These are phyloP conservation scores for Atta cephalotes DNA, from an alignment of 1,140 invertebrate genomes.

Conservation along the genomic window DNA sequence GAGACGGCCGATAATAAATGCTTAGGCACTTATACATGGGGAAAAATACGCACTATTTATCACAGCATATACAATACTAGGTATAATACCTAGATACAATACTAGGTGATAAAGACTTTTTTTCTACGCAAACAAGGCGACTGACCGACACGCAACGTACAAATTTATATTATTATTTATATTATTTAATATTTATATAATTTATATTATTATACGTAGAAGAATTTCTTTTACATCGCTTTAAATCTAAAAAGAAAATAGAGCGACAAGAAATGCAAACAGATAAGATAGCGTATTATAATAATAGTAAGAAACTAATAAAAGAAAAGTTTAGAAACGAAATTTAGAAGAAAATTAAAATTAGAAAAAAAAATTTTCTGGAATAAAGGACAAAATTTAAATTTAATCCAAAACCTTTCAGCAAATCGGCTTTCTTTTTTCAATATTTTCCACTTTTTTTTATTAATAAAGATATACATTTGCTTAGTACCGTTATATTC, in stretches of 20 bases:
- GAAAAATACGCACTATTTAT: constrained; percentile 14
- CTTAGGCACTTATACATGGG: background rate
- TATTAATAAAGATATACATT: too few relatives aligned
- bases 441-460: too few relatives aligned
- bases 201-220: too few relatives aligned
- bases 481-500: too few relatives aligned
- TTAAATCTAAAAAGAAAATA: background rate
- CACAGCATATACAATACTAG: background rate
- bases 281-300: background rate
- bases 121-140: background rate
- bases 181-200: too few relatives aligned
- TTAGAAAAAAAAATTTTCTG: background rate
- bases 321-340: background rate
- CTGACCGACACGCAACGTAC: background rate
- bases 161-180: too few relatives aligned
- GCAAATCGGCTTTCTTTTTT: too few relatives aligned
- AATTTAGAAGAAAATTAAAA: background rate
- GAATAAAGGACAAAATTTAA: background rate
- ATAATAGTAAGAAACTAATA: too few relatives aligned
- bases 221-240: background rate
- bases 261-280: background rate
- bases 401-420: background rate
- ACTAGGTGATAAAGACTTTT: constrained; percentile 26
- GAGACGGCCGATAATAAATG: background rate
- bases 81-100: background rate